These are phyloP conservation scores for Lindbergichthys nudifrons DNA, from an alignment of 2,797 vertebrate species.

Conservation along the genomic window DNA sequence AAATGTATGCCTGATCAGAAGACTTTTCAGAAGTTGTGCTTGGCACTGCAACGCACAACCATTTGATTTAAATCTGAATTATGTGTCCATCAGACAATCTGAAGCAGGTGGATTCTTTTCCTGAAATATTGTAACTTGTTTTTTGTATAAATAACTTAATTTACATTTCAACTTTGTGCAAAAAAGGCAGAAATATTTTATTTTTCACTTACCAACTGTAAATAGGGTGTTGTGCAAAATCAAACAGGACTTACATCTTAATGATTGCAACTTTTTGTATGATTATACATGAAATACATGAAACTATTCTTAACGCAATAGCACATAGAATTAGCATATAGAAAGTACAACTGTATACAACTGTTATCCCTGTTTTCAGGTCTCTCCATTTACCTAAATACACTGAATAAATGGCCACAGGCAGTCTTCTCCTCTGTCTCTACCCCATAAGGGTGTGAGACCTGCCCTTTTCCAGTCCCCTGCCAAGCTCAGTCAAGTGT, in stretches of 20 bases:
- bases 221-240: too few species aligned
- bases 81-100: too few species aligned
- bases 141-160: neutral
- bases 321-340: neutral
- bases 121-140: neutral
- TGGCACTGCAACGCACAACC: too few species aligned
- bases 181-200: neutral
- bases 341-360: neutral
- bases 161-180: neutral
- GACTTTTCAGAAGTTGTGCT: too few species aligned
- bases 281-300: neutral
- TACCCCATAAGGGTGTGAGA: constrained; percentile 44
- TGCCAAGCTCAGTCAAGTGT: constrained; percentile 64
- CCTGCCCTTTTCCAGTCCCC: constrained; percentile 48
- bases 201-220: too few species aligned
- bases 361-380: neutral
- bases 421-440: constrained; percentile 25
- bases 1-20: too few species aligned
- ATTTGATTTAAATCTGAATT: too few species aligned
- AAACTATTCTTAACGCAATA: neutral
- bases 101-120: too few species aligned
- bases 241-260: too few species aligned
- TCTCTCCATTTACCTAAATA: neutral
- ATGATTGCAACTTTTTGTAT: too few species aligned
- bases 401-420: constrained; percentile 8